These are phyloP conservation scores for Globicephala melas DNA, from an alignment of 2,113 vertebrate species.

Conservation along the genomic window DNA sequence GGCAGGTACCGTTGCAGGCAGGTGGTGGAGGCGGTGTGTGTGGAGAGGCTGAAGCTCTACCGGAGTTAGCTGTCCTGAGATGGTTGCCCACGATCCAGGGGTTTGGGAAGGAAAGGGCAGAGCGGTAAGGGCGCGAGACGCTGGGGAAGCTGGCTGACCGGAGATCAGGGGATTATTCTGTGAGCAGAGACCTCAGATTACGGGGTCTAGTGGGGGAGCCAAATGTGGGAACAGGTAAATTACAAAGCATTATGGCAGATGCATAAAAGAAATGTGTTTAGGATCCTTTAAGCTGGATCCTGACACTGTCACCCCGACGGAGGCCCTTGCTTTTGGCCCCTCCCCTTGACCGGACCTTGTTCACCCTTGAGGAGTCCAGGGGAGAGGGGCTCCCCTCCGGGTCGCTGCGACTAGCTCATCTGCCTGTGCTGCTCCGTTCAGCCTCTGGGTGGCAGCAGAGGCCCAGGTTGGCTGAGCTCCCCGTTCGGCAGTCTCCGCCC, in stretches of 20 bases:
- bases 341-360: neutral
- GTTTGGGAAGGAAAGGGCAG: neutral
- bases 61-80: neutral
- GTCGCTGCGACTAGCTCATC: neutral
- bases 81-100: neutral
- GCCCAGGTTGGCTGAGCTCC: neutral
- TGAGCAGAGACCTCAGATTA: neutral
- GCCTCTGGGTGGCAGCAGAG: constrained; percentile 69
- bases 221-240: neutral
- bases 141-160: neutral
- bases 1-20: too few species aligned
- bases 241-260: neutral
- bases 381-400: neutral
- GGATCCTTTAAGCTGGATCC: neutral
- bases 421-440: neutral
- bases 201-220: neutral
- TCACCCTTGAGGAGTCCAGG: neutral
- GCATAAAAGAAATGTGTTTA: neutral
- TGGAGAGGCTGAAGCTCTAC: neutral
- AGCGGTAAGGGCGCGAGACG: neutral
- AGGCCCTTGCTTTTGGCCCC: neutral
- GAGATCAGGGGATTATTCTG: neutral
- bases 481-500: rapidly evolving
- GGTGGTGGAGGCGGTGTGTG: too few species aligned
- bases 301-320: neutral